A percentile compares a stretch with the other conserved stretches of the same genome.
Conservation (phyloP, 2,888 invertebrate genomes). For the Sthenelais limicola region DNA sequence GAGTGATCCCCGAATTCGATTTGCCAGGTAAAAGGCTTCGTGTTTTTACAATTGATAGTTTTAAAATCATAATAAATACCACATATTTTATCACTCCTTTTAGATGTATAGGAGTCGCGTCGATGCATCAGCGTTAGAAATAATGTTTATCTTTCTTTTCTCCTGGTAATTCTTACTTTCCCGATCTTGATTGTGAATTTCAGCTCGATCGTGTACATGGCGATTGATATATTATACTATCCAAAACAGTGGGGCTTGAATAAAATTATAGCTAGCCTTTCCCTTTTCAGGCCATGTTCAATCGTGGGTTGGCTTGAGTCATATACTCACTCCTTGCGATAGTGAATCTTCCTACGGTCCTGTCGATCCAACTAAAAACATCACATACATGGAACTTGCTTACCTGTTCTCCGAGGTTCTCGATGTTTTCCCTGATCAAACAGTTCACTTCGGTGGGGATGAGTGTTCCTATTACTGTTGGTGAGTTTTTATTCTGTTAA, state of each 20-base stretch:
- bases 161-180: not conserved
- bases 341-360: not conserved
- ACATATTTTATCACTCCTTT: too few species aligned
- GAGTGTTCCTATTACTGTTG: conserved; percentile 11
- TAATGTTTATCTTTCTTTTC: too few species aligned
- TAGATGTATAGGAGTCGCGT: too few species aligned
- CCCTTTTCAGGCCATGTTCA: not conserved
- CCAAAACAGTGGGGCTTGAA: not conserved
- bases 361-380: not conserved
- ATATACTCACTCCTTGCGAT: conserved; percentile 6
- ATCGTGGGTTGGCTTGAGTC: not conserved
- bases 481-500: not conserved
- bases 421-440: not conserved
- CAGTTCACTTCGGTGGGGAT: not conserved
- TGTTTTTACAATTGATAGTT: too few species aligned
- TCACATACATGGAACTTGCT: not conserved
- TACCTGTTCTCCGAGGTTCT: not conserved
- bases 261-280: too few species aligned
- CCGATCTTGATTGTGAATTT: not conserved
- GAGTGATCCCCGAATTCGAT: not conserved
- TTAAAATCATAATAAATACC: too few species aligned
- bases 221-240: not conserved
- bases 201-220: not conserved
- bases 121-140: too few species aligned
- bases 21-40: conserved; percentile 3